Percentiles rank a stretch among this genome's conserved stretches.
These are phyloP conservation scores for Athrips mouffetella DNA, from an alignment of 2,888 invertebrate species.

Conservation along the genomic window DNA sequence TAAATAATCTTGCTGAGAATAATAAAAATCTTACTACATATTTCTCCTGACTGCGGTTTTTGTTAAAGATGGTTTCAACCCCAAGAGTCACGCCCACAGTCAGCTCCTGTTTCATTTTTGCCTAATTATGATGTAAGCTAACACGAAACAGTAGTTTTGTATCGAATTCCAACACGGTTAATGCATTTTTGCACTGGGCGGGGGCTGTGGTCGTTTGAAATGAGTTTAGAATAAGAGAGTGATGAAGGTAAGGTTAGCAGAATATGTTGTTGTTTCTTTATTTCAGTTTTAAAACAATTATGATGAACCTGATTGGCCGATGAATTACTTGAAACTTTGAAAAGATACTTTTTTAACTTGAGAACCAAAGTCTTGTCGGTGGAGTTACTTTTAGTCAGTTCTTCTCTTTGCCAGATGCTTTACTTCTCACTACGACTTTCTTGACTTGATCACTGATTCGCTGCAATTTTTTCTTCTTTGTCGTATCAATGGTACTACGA, in stretches of 20 bases:
- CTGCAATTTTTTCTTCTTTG: too few relatives aligned
- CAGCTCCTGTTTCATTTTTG: slow-evolving; percentile 33
- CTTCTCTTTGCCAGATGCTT: too few relatives aligned
- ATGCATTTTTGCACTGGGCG: slow-evolving; percentile 47
- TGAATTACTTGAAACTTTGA: too few relatives aligned
- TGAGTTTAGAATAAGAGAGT: slow-evolving; percentile 36
- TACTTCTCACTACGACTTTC: too few relatives aligned
- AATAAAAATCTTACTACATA: too few relatives aligned
- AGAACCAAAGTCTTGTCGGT: too few relatives aligned
- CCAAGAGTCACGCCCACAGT: slow-evolving; percentile 33
- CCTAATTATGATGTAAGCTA: slow-evolving; percentile 57
- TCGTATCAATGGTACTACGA: too few relatives aligned
- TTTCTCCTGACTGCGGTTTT: slow-evolving; percentile 9
- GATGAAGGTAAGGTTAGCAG: slow-evolving; percentile 32
- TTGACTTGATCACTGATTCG: too few relatives aligned
- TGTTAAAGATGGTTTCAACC: background rate
- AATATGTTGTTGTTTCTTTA: slow-evolving; percentile 29
- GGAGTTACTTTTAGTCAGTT: too few relatives aligned
- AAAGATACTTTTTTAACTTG: too few relatives aligned
- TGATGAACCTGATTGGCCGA: too few relatives aligned
- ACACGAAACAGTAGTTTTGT: slow-evolving; percentile 50
- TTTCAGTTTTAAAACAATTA: slow-evolving; percentile 7
- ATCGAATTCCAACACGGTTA: slow-evolving; percentile 33
- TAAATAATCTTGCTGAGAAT: too few relatives aligned
- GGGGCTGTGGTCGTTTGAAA: slow-evolving; percentile 32